These are phyloP conservation scores for Laterallus jamaicensis DNA, from an alignment of 2,113 vertebrate species.

Conservation along the genomic window DNA sequence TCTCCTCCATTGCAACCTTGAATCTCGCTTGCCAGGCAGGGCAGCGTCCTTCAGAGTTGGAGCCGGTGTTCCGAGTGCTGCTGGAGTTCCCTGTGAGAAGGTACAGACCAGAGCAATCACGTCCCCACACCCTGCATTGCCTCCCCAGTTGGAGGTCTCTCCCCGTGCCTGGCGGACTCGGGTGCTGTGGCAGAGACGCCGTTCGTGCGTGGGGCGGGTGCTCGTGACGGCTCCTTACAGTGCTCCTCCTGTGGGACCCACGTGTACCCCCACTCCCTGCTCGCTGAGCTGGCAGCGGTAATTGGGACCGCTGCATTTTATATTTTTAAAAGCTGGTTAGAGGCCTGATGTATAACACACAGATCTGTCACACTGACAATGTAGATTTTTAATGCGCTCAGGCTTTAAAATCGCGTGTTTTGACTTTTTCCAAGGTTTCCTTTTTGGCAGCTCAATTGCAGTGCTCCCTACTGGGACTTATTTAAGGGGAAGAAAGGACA, in stretches of 20 bases:
- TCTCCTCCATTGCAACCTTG: not conserved
- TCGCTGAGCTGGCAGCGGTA: not conserved
- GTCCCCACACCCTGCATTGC: accelerated
- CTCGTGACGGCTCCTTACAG: not conserved
- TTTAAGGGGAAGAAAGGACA: conserved; percentile 6
- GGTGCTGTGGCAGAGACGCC: accelerated
- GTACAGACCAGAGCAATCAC: not conserved
- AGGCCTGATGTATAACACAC: conserved; percentile 13
- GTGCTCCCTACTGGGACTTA: conserved; percentile 12
- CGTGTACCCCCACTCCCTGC: not conserved
- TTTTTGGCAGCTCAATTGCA: conserved; percentile 39
- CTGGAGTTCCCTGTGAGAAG: not conserved
- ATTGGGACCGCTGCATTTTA: not conserved
- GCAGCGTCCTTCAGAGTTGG: not conserved
- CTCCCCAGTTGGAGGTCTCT: not conserved
- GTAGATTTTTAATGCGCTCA: not conserved
- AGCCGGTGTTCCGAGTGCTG: accelerated
- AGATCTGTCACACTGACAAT: not conserved
- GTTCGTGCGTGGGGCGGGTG: not conserved
- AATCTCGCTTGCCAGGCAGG: accelerated
- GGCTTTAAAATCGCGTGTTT: not conserved
- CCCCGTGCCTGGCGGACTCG: not conserved
- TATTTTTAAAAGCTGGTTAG: not conserved
- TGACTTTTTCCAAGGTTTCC: conserved; percentile 32
- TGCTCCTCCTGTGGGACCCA: not conserved